Conservation (phyloP, 2,113 vertebrate genomes). For the Thomomys bottae region DNA sequence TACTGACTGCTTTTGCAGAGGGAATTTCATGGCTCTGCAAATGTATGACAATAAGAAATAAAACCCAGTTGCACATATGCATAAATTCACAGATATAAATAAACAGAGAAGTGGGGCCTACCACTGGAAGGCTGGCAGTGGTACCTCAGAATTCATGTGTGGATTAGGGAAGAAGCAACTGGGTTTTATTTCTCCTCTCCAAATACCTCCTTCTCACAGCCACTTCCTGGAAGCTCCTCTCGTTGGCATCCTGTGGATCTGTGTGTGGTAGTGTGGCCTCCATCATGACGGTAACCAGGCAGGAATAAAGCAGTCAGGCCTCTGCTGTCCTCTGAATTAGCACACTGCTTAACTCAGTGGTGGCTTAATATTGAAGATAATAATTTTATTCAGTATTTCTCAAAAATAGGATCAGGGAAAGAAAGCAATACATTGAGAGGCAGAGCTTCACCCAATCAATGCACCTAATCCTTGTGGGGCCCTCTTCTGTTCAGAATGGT, state of each 20-base stretch:
- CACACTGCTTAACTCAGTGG: not conserved
- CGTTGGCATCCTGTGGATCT: not conserved
- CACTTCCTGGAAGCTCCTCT: rapidly evolving
- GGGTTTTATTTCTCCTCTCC: not conserved
- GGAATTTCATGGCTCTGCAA: too few species aligned
- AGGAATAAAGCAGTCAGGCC: not conserved
- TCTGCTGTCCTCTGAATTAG: too few species aligned
- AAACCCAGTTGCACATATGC: not conserved
- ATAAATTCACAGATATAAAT: not conserved
- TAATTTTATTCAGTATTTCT: not conserved
- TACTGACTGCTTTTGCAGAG: too few species aligned
- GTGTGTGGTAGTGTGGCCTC: rapidly evolving
- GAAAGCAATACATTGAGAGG: not conserved
- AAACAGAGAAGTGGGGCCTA: not conserved
- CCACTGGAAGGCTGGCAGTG: too few species aligned
- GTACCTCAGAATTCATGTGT: not conserved
- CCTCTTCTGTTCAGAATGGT: not conserved
- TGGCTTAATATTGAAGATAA: not conserved
- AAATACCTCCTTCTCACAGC: too few species aligned
- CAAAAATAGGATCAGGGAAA: not conserved
- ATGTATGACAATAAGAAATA: too few species aligned
- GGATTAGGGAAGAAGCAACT: not conserved
- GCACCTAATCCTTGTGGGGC: not conserved
- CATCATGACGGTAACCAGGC: not conserved
- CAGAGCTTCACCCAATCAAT: too few species aligned